Base-by-base conservation (phyloP, 2,113 vertebrate species). In the Heloderma charlesbogerti region DNA sequence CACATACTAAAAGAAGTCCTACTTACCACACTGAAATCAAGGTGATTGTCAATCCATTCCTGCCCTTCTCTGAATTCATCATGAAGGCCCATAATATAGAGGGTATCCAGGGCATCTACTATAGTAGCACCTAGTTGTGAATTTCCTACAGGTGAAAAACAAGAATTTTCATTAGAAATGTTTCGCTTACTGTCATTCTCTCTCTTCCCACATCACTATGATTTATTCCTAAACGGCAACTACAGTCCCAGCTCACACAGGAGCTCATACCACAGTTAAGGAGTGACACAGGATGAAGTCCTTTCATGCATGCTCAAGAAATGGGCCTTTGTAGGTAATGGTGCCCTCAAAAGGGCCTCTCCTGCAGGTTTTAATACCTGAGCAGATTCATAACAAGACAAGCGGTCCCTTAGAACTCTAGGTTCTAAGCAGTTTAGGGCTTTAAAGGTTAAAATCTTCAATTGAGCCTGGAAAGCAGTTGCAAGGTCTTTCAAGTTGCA, bases 11-110 rank as follows among this genome's bases (percentile, higher is more conserved):
- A 15, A 29, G 1, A 93, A 51, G 79, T 60, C 91, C 15, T 89
- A 97, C 98, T 98, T 75, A 99, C 99, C 98, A 99, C 98, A 74
- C 98, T 96, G 94, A 99, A 99, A 97, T 99, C 99, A 96, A 99
- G 98, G 92, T 99, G 99, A 95, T 99, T 98, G 89, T 99, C 98
- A 92, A 99, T 98, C 99, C 99, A 99, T 88, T 98, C 98, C 94
- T 99, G 98, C 74, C 98, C 99, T 87, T 99, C 99, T 96, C 98
- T 98, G 97, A 99, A 99, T 97, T 99, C 99, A 81, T 98, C 98
- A 0, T 98, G 98, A 87, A 99, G 98, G 48, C 99, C 99, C 99
- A 99, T 99, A 92, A 99, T 99, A 96, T 98, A 99, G 89, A 99
- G 98, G 1, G 98, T 99, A 97, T 99, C 99, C 95, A 99, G 95